These are phyloP conservation scores for Microplitis deprimator DNA, from an alignment of 2,888 invertebrate species.

Conservation along the genomic window DNA sequence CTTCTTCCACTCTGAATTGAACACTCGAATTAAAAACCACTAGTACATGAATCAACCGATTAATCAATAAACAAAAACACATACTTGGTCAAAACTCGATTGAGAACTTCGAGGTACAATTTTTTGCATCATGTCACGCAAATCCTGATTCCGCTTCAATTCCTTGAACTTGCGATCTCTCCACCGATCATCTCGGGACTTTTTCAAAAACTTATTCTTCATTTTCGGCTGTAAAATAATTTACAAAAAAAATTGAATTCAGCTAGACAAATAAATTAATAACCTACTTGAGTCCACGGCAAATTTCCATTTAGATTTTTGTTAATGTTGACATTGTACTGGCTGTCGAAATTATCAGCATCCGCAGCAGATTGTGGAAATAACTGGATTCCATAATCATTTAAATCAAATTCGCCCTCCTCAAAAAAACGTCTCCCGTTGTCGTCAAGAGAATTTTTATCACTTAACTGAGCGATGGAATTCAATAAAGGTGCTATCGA, in stretches of 20 bases:
- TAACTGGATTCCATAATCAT: neutral
- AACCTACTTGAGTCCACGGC: neutral
- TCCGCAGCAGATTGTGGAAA: slow-evolving; percentile 1
- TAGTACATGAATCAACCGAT: neutral
- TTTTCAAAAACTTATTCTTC: no score
- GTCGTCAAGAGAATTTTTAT: neutral
- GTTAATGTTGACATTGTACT: neutral
- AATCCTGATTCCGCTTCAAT: no score
- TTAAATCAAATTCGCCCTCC: neutral
- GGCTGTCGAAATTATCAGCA: neutral
- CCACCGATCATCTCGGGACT: no score
- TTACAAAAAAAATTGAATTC: no score
- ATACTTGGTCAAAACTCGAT: no score
- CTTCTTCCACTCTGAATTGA: neutral
- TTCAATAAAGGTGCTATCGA: neutral
- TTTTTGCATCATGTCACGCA: no score
- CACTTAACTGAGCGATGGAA: neutral
- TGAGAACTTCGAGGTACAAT: no score
- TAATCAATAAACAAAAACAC: neutral
- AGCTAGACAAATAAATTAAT: neutral
- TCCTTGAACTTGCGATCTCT: no score
- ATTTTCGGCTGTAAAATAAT: no score
- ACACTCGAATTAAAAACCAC: neutral
- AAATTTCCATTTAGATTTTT: neutral
- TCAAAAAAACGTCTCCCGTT: neutral